Evolutionary conservation across 2,888 invertebrate species (phyloP), one percentile per base, ranked within the genome.

Genomic region (Glaucopsyche alexis): DNA sequence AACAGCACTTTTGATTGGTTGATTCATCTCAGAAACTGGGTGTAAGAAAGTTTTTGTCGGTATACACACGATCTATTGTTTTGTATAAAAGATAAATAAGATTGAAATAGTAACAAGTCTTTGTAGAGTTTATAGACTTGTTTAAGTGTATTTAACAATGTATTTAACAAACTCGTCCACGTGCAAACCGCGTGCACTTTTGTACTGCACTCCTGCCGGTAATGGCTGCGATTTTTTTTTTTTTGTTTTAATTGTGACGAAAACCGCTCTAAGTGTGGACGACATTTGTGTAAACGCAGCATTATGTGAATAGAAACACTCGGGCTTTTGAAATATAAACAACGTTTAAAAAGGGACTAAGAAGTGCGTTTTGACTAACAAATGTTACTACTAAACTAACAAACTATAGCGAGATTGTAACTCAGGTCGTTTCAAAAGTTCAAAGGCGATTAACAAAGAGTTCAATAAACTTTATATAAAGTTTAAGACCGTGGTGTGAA

Each of bases 191-290:
- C 42, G 13, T 29, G 47, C 9, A 13, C 47, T 47, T 47, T 9
- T 47, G 11, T 47, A 11, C 47, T 9, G 47, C 47, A 7, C 13
- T 60, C 29, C 60, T 60, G 60, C 29, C 60, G 29, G 60, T 60
- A 60, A 60, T 60, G 60, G 29, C 60, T 11, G 60, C 52, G 16
- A 19, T 52, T 19, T 60, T 60, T 66, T 52, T 19, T 60, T 60
- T 66, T 67, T 69, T 69, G 69, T 69, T 69, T 69, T 69, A 69
- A 49, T 69, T 29, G 45, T 49, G 29, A 69, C 42, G 45, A 45
- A 40, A 69, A 69, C 29, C 8, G 60, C 7, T 60, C 19, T 29
- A 7, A 38, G 60, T 29, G 60, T 29, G 29, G 29, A 29, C 29
- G 60, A 38, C 7, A 29, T 38, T 60, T 60, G 60, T 38, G 50